Conservation (phyloP, 2,113 vertebrate genomes). For the Platycercus adscitus region DNA sequence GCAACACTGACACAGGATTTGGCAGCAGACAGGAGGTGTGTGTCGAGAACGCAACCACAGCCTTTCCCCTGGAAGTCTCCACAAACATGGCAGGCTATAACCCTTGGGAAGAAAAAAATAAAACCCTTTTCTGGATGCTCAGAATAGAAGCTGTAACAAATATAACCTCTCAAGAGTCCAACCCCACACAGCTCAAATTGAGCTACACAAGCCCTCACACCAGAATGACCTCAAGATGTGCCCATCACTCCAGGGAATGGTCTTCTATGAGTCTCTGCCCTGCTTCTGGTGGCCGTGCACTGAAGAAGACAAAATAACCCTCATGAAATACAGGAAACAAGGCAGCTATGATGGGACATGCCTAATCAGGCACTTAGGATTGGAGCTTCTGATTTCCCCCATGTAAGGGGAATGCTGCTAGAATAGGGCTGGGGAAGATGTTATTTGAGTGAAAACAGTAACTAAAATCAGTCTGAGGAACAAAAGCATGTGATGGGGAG, state of each 20-base stretch:
- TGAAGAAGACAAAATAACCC: background rate
- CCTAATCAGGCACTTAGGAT: background rate
- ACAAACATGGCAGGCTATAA: background rate
- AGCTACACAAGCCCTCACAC: background rate
- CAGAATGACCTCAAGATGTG: background rate
- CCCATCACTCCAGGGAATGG: background rate
- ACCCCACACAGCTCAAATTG: background rate
- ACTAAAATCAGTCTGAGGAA: background rate
- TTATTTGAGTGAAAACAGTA: background rate
- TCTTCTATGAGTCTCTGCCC: background rate
- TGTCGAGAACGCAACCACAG: background rate
- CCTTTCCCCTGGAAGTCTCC: background rate
- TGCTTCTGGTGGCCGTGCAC: background rate
- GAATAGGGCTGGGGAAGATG: background rate
- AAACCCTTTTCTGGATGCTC: background rate
- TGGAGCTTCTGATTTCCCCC: background rate
- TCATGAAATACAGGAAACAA: background rate
- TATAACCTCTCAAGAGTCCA: background rate
- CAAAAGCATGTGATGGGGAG: background rate
- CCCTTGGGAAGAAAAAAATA: background rate
- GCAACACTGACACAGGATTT: accelerated
- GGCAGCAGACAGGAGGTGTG: background rate
- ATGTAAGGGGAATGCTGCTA: background rate
- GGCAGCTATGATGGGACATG: background rate
- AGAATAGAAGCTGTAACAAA: background rate